phyloP scores from a whole-genome alignment of 2,797 vertebrate species.

The Falco cherrug region DNA sequence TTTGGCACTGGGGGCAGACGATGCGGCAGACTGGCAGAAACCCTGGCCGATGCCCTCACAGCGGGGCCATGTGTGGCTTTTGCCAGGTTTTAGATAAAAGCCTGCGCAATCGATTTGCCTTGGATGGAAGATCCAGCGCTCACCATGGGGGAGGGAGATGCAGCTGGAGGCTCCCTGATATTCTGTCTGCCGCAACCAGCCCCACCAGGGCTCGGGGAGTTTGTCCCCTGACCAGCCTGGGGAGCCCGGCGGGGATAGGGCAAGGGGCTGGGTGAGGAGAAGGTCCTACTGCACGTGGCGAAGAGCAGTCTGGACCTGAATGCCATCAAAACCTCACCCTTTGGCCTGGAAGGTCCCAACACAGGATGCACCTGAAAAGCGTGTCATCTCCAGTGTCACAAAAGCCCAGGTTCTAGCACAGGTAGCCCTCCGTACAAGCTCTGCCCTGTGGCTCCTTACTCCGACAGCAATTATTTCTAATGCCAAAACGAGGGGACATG shows the following conservation, averaged over 20 bases:
- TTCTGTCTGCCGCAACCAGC: not conserved
- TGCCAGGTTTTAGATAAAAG: not conserved
- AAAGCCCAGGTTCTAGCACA: not conserved
- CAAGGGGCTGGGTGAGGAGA: fast-evolving
- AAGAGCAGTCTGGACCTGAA: not conserved
- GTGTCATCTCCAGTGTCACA: not conserved
- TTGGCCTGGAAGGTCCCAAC: not conserved
- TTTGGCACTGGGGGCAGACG: not conserved
- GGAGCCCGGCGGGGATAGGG: fast-evolving
- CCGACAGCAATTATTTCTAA: fast-evolving
- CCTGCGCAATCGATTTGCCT: fast-evolving
- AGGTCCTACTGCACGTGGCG: not conserved
- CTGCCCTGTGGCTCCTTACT: fast-evolving
- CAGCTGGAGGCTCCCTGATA: not conserved
- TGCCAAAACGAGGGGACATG: fast-evolving
- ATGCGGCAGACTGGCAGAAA: not conserved
- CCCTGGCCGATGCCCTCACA: not conserved
- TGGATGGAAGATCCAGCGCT: not conserved
- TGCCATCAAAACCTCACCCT: not conserved
- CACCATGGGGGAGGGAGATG: not conserved
- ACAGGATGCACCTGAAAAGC: not conserved
- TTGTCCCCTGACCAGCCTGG: not conserved
- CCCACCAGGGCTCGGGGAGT: not conserved
- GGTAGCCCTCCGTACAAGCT: not conserved
- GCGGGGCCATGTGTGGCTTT: fast-evolving